These are phyloP conservation scores for Nomia melanderi DNA, from an alignment of 1,140 invertebrate species.

Conservation along the genomic window DNA sequence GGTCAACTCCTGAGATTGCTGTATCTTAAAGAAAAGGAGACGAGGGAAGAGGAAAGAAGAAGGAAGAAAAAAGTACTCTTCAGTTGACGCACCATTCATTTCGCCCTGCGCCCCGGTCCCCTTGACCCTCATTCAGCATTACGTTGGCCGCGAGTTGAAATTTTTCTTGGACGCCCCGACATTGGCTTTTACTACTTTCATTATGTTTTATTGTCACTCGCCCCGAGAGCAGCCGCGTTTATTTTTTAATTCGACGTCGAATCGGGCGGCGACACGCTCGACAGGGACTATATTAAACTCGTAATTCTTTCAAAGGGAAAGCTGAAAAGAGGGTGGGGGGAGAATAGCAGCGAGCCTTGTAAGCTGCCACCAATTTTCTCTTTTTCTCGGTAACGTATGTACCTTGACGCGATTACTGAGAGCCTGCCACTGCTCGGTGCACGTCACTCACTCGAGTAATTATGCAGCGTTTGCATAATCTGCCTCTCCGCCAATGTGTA, in stretches of 20 bases:
- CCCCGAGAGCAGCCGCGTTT: conserved; percentile 67
- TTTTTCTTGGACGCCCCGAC: conserved; percentile 31
- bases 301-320: conserved; percentile 77
- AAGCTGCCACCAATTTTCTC: conserved; percentile 60
- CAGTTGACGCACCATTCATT: conserved; percentile 19
- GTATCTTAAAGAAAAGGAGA: conserved; percentile 59
- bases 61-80: not conserved
- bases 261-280: conserved; percentile 61
- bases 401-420: conserved; percentile 71
- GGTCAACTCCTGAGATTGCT: conserved; percentile 62
- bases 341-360: conserved; percentile 66
- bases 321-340: not conserved
- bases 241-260: conserved; percentile 75
- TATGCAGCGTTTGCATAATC: not conserved
- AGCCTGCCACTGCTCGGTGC: conserved; percentile 6
- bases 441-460: conserved; percentile 41
- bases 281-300: conserved; percentile 74
- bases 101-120: conserved; percentile 20
- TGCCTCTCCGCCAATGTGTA: not conserved
- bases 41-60: too few relatives aligned
- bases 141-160: conserved; percentile 33
- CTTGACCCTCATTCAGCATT: conserved; percentile 39
- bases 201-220: conserved; percentile 76
- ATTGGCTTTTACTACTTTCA: conserved; percentile 74
- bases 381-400: conserved; percentile 57